Percentiles rank a stretch among this genome's conserved stretches.
Evolutionary conservation across 2,113 vertebrate species (phyloP).

Genomic region (Mustelus asterias): DNA sequence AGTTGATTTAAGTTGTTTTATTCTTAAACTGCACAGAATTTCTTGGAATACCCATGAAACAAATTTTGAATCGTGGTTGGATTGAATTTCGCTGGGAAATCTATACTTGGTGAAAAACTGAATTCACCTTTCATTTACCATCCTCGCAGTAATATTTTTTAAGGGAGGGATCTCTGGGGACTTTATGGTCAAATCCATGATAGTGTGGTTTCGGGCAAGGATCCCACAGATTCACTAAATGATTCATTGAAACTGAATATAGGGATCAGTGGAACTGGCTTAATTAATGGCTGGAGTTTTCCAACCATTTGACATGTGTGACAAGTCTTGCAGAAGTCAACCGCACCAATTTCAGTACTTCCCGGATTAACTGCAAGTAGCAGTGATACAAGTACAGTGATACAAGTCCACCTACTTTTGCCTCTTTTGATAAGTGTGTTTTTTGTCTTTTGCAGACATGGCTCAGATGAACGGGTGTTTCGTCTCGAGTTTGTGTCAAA

Average conservation of each 20-base stretch:
- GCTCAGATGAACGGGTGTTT: slow-evolving; percentile 88
- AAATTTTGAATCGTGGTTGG: not conserved
- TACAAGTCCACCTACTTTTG: not conserved
- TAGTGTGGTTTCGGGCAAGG: not conserved
- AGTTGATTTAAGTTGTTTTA: too few species aligned
- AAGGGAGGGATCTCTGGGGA: not conserved
- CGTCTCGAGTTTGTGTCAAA: slow-evolving; percentile 97
- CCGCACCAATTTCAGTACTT: not conserved
- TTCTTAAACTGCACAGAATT: too few species aligned
- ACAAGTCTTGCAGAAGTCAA: not conserved
- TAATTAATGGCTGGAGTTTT: not conserved
- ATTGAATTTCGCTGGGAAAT: not conserved
- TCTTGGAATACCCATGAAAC: too few species aligned
- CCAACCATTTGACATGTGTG: not conserved
- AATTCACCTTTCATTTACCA: not conserved
- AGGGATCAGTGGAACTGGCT: not conserved
- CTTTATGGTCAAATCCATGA: not conserved
- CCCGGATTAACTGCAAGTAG: not conserved
- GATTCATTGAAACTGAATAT: not conserved
- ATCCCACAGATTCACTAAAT: not conserved
- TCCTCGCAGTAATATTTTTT: not conserved
- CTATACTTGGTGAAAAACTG: too few species aligned
- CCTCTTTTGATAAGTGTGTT: not conserved
- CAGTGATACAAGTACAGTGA: not conserved
- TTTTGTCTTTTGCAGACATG: slow-evolving; percentile 64